Evolutionary conservation across 1,140 invertebrate species (phyloP).

Genomic region (Oreohelix idahoensis): DNA sequence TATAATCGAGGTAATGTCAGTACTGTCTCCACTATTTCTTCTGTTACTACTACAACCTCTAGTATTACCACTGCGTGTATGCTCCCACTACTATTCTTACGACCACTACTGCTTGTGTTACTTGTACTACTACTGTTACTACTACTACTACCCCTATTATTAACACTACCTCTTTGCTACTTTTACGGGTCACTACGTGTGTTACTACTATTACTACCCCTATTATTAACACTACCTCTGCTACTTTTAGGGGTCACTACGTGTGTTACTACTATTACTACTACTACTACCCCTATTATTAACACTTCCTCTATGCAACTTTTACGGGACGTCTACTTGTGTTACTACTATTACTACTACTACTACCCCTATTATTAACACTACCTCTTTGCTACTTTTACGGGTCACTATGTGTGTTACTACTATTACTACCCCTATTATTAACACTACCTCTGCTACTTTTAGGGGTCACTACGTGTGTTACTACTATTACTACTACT

Average conservation of each 20-base stretch:
- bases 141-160: conserved; percentile 5
- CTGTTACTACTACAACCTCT: neutral
- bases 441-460: neutral
- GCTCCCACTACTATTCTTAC: neutral
- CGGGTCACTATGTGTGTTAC: too few relatives aligned
- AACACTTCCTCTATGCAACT: neutral
- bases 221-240: neutral
- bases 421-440: conserved; percentile 2
- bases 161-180: neutral
- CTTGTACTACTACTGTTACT: neutral
- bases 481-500: conserved; percentile 10
- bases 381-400: neutral
- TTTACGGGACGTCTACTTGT: neutral
- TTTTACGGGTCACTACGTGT: too few relatives aligned
- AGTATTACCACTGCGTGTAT: neutral
- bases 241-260: too few relatives aligned
- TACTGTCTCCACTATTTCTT: neutral
- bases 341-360: neutral
- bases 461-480: too few relatives aligned
- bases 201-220: neutral
- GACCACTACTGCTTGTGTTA: neutral
- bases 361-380: neutral
- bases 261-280: neutral
- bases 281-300: neutral
- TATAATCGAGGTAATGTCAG: conserved; percentile 1